phyloP scores from a whole-genome alignment of 1,140 invertebrate species.

The Cataglyphis hispanica region DNA sequence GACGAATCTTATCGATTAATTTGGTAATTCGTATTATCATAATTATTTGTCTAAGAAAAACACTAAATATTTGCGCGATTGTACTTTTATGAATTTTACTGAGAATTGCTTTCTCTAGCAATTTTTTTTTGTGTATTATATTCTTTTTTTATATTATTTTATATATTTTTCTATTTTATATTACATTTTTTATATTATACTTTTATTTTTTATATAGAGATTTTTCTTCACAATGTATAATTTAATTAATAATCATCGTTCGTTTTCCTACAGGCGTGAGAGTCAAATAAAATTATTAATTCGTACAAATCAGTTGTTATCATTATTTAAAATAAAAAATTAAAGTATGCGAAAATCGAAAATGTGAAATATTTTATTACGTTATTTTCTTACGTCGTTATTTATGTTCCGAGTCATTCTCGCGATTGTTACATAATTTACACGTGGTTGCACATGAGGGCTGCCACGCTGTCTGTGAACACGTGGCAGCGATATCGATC shows the following conservation, averaged over 20 bases:
- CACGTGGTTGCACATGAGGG: slow-evolving; percentile 25
- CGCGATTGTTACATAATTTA: slow-evolving; percentile 11
- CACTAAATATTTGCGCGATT: not conserved
- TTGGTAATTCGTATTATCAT: not conserved
- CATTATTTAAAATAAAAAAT: not conserved
- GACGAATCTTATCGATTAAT: slow-evolving; percentile 8
- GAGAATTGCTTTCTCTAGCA: not conserved
- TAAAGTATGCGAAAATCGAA: not conserved
- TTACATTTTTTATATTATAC: not conserved
- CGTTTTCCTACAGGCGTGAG: not conserved
- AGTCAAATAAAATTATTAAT: not conserved
- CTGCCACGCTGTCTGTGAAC: slow-evolving; percentile 64
- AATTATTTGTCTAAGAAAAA: not conserved
- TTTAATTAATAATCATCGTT: not conserved
- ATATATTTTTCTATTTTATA: not conserved
- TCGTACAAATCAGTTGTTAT: not conserved
- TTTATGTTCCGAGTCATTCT: not conserved
- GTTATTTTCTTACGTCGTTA: not conserved
- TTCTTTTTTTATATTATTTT: not conserved
- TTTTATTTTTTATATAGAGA: too few species aligned
- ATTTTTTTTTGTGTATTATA: not conserved
- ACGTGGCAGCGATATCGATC: slow-evolving; percentile 65
- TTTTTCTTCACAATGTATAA: not conserved
- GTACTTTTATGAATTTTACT: not conserved
- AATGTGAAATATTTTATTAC: too few species aligned